These are phyloP conservation scores for Ctenopoma multispine DNA, from an alignment of 2,797 vertebrate species.

Conservation along the genomic window DNA sequence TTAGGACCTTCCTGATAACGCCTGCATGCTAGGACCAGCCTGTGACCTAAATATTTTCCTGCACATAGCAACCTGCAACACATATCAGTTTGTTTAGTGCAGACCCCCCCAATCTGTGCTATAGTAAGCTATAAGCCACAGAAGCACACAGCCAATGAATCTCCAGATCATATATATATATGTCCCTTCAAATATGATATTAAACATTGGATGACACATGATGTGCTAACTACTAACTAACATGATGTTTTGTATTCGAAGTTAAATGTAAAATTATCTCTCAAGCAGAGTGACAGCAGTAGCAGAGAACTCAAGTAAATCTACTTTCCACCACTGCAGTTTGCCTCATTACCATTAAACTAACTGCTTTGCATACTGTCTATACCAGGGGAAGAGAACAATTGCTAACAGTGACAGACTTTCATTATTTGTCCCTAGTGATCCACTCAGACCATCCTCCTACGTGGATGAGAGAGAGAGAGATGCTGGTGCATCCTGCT, in stretches of 20 bases:
- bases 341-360: background rate
- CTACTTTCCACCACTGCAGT: no score
- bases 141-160: conserved; percentile 1
- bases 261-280: no score
- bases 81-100: conserved; percentile 35
- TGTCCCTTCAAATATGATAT: background rate
- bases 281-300: no score
- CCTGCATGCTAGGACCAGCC: conserved; percentile 56
- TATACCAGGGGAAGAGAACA: no score
- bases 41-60: conserved; percentile 63
- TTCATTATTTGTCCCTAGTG: no score
- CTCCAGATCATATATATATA: conserved; percentile 5
- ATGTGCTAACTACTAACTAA: no score
- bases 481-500: background rate
- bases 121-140: conserved; percentile 25
- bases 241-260: no score
- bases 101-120: conserved; percentile 13
- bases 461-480: conserved; percentile 45
- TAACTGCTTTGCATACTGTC: background rate
- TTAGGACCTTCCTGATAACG: conserved; percentile 69
- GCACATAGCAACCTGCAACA: conserved; percentile 52
- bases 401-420: no score
- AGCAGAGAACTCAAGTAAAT: no score
- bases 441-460: no score
- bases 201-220: background rate